These are phyloP conservation scores for Puma concolor DNA, from an alignment of 2,113 vertebrate genomes.

Conservation along the genomic window DNA sequence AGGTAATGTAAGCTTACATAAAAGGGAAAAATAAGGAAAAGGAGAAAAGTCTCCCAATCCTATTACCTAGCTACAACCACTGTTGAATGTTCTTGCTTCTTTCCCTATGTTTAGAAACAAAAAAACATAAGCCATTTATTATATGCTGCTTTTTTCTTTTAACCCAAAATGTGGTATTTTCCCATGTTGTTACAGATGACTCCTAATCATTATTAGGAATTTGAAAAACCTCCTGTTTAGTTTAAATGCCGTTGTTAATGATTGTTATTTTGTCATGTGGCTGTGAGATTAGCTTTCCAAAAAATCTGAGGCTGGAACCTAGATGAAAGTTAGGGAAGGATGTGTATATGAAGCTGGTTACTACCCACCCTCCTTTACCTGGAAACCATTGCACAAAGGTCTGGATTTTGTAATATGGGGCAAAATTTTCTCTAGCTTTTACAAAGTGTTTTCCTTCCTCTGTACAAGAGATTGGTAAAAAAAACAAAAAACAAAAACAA, in stretches of 20 bases:
- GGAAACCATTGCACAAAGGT: neutral
- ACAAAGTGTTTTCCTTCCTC: neutral
- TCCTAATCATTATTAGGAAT: neutral
- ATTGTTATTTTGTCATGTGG: neutral
- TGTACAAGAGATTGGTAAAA: neutral
- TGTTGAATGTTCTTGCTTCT: neutral
- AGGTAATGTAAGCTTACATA: constrained; percentile 48
- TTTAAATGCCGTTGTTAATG: neutral
- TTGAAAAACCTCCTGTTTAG: neutral
- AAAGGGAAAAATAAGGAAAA: constrained; percentile 38
- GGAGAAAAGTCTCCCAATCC: neutral
- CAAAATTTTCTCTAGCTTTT: neutral
- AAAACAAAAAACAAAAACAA: too few relatives aligned
- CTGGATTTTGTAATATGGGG: neutral
- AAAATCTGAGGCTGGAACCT: neutral
- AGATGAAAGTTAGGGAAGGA: neutral
- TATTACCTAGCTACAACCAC: neutral
- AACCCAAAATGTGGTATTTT: neutral
- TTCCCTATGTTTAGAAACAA: neutral
- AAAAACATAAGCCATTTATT: neutral
- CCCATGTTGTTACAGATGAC: neutral
- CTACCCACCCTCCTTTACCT: neutral
- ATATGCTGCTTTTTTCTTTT: neutral
- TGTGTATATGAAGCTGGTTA: neutral
- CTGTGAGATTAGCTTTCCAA: neutral